These are phyloP conservation scores for Rhagonycha lutea DNA, from an alignment of 2,888 invertebrate genomes.

Conservation along the genomic window DNA sequence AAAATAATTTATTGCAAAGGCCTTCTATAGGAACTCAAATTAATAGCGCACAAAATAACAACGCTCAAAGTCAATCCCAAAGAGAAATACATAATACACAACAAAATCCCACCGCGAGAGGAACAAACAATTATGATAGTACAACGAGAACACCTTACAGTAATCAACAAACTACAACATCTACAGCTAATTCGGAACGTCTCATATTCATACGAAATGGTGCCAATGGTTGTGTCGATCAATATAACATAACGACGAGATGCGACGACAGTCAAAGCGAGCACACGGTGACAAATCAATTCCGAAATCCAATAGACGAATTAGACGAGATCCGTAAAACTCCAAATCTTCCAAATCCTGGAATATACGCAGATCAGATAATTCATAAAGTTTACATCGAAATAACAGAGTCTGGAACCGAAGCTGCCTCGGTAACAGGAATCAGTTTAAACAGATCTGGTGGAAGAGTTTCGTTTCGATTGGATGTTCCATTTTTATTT, in stretches of 20 bases:
- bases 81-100: too few species aligned
- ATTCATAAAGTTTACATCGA: constrained; percentile 69
- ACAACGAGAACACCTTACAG: constrained; percentile 39
- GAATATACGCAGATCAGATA: constrained; percentile 65
- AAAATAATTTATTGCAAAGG: too few species aligned
- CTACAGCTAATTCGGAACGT: too few species aligned
- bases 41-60: too few species aligned
- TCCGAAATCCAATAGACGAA: constrained; percentile 28
- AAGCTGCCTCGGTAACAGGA: constrained; percentile 70
- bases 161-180: too few species aligned
- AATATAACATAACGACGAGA: constrained; percentile 37
- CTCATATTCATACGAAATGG: constrained; percentile 41
- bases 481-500: constrained; percentile 74
- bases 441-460: constrained; percentile 63
- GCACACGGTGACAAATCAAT: neutral
- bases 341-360: constrained; percentile 59
- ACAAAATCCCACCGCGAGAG: too few species aligned
- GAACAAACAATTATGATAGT: neutral
- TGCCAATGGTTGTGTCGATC: constrained; percentile 16
- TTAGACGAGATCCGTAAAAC: constrained; percentile 44
- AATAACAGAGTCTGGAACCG: constrained; percentile 71
- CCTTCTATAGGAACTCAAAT: too few species aligned
- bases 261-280: constrained; percentile 13
- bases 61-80: too few species aligned
- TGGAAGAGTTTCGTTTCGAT: constrained; percentile 58